phyloP scores from a whole-genome alignment of 2,113 vertebrate genomes.

The Numenius arquata region DNA sequence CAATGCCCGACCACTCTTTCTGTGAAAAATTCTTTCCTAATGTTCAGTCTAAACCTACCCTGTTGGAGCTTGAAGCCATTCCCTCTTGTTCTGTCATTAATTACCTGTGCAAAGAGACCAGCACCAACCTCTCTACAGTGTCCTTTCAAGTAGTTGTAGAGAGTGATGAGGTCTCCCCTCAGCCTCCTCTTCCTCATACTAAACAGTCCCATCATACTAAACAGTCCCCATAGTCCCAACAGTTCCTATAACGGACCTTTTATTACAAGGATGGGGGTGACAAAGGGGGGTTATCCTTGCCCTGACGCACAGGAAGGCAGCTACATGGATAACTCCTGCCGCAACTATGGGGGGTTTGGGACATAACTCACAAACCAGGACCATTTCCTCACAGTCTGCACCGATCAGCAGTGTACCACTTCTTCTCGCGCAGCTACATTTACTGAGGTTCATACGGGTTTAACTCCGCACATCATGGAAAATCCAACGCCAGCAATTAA shows the following conservation, averaged over 20 bases:
- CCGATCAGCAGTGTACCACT: neutral
- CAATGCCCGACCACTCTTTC: too few relatives aligned
- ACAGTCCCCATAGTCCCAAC: too few relatives aligned
- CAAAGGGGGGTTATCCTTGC: neutral
- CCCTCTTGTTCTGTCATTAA: too few relatives aligned
- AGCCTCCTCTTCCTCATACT: too few relatives aligned
- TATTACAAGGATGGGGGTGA: neutral
- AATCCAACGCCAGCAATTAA: neutral
- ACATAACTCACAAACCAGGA: neutral
- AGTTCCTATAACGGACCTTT: neutral
- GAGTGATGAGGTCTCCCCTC: too few relatives aligned
- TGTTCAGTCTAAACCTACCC: too few relatives aligned
- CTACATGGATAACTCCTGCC: neutral
- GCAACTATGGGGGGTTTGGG: neutral
- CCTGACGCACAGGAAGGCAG: neutral
- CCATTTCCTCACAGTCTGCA: neutral
- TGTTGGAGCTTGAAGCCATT: too few relatives aligned
- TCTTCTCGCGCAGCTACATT: neutral
- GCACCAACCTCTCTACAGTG: too few relatives aligned
- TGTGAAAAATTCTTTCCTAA: too few relatives aligned
- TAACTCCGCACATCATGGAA: neutral
- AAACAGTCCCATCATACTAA: too few relatives aligned
- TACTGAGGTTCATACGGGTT: neutral
- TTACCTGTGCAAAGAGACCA: too few relatives aligned
- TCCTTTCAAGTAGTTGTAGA: too few relatives aligned